Evolutionary conservation across 53 echinoderm and acorn worm genomes (phyloP).

Genomic region (Pentamera pediparva): DNA sequence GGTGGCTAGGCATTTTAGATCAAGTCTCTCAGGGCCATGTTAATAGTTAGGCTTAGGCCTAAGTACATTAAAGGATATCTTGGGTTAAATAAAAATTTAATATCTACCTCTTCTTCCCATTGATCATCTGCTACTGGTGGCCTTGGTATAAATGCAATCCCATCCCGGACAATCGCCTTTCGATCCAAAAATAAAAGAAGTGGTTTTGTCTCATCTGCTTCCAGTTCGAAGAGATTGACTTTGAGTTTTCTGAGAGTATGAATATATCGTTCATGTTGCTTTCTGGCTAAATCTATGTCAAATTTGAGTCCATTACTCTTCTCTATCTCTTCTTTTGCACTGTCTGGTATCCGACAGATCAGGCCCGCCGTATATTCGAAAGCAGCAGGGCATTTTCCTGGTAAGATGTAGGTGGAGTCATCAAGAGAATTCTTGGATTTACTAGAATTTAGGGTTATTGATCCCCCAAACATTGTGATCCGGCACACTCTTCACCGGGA

Average conservation of each 20-base stretch:
- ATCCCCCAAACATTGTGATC: conserved; percentile 35
- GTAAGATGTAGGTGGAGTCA: conserved; percentile 1
- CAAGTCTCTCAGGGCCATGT: no score
- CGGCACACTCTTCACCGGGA: not conserved
- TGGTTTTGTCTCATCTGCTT: conserved; percentile 82
- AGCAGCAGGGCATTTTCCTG: conserved; percentile 25
- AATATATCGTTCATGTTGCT: conserved; percentile 94
- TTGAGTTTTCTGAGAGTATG: conserved; percentile 78
- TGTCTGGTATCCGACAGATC: conserved; percentile 83
- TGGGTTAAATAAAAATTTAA: no score
- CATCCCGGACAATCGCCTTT: conserved; percentile 76
- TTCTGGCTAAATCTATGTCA: conserved; percentile 76
- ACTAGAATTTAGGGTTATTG: conserved; percentile 33
- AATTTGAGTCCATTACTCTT: conserved; percentile 49
- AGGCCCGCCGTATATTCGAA: conserved; percentile 74
- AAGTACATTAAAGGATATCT: no score
- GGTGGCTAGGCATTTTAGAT: no score
- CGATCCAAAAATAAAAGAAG: conserved; percentile 74
- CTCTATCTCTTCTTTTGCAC: conserved; percentile 48
- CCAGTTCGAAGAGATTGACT: conserved; percentile 84
- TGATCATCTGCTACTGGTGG: conserved; percentile 61
- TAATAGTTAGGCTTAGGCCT: no score
- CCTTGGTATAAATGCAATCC: conserved; percentile 74
- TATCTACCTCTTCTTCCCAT: conserved; percentile 50
- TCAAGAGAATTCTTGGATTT: conserved; percentile 31